Conservation (phyloP, 1,140 invertebrate genomes). For the Eurosta solidaginis region DNA sequence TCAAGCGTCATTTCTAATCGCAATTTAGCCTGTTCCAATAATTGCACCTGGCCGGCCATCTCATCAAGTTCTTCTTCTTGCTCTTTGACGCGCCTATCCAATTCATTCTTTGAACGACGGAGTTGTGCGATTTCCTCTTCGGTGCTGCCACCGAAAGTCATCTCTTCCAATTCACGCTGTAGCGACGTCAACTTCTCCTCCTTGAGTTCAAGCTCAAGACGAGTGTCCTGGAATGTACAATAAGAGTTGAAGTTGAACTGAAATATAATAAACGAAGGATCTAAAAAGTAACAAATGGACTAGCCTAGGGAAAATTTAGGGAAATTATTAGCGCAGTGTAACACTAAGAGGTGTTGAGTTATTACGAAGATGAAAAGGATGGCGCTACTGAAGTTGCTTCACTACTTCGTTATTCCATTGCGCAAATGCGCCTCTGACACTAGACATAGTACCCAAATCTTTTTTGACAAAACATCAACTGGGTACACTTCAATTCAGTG, state of each 20-base stretch:
- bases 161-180: slow-evolving; percentile 82
- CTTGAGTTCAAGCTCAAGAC: slow-evolving; percentile 84
- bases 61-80: slow-evolving; percentile 96
- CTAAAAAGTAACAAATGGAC: too few species aligned
- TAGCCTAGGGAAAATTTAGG: too few species aligned
- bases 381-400: too few species aligned
- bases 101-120: slow-evolving; percentile 82
- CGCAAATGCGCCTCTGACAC: too few species aligned
- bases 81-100: slow-evolving; percentile 85
- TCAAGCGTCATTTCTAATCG: slow-evolving; percentile 91
- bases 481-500: too few species aligned
- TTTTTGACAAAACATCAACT: too few species aligned
- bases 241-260: background rate
- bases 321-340: too few species aligned
- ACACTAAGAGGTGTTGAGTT: too few species aligned
- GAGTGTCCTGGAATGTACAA: slow-evolving; percentile 70
- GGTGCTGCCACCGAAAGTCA: slow-evolving; percentile 78
- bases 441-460: too few species aligned
- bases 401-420: too few species aligned
- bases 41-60: slow-evolving; percentile 84
- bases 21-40: slow-evolving; percentile 86
- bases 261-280: too few species aligned
- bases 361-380: too few species aligned
- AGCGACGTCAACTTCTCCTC: slow-evolving; percentile 79
- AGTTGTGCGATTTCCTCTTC: slow-evolving; percentile 84